Evolutionary conservation across 2,888 invertebrate genomes (phyloP).

Genomic region (Lamproptera curius): DNA sequence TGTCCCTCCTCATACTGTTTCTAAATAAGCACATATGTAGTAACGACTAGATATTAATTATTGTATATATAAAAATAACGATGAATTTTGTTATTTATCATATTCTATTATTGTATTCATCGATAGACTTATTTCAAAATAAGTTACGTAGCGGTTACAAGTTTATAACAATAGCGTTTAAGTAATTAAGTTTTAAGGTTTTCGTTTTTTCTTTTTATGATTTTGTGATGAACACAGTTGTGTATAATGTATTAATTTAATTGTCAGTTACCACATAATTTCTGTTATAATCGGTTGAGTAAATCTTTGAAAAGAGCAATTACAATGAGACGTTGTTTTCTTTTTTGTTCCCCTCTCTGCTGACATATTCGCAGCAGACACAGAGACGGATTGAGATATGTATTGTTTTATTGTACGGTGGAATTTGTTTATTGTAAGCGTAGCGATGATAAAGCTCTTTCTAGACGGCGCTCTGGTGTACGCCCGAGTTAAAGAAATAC

Average conservation of each 20-base stretch:
- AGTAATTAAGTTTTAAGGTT: constrained; percentile 53
- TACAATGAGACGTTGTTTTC: constrained; percentile 69
- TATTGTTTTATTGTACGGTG: constrained; percentile 28
- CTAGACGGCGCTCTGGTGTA: constrained; percentile 37
- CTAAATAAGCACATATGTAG: constrained; percentile 55
- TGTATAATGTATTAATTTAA: constrained; percentile 71
- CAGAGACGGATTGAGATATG: constrained; percentile 32
- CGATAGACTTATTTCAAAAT: constrained; percentile 70
- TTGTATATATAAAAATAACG: constrained; percentile 67
- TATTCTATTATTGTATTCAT: constrained; percentile 68
- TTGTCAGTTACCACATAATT: constrained; percentile 69
- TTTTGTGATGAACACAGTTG: constrained; percentile 65
- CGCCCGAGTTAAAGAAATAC: too few species aligned
- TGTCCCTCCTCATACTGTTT: constrained; percentile 61
- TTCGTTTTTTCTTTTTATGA: background rate
- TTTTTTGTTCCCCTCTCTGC: constrained; percentile 60
- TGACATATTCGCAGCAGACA: constrained; percentile 24
- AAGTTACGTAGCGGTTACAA: constrained; percentile 67
- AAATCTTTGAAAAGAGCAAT: constrained; percentile 67
- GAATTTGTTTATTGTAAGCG: constrained; percentile 53
- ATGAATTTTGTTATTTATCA: constrained; percentile 73
- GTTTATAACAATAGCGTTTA: constrained; percentile 59
- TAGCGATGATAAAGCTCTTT: constrained; percentile 56
- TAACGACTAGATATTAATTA: constrained; percentile 57
- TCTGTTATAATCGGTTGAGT: constrained; percentile 73